Evolutionary conservation across 2,113 vertebrate species (phyloP).

Genomic region (Fulica atra): DNA sequence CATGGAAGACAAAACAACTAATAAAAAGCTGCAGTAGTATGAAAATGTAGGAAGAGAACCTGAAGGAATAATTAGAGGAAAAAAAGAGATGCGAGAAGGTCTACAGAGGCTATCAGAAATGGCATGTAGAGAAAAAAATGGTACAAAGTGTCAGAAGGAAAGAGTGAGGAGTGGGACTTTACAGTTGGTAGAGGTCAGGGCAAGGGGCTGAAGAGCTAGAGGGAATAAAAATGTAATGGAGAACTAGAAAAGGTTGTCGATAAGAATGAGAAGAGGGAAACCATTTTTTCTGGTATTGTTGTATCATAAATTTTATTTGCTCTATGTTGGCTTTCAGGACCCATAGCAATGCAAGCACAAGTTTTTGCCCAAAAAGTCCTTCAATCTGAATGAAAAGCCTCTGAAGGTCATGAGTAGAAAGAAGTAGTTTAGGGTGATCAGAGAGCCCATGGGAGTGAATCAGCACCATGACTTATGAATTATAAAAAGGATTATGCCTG

Average conservation of each 20-base stretch:
- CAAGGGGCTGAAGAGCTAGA: neutral
- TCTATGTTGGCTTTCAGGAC: neutral
- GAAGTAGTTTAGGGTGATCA: neutral
- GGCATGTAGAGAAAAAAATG: neutral
- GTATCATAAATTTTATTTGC: neutral
- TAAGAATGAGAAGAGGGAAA: neutral
- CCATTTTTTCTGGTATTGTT: neutral
- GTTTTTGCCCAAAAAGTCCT: neutral
- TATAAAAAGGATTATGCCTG: neutral
- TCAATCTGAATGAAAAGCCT: neutral
- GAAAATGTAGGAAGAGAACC: neutral
- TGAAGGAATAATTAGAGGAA: neutral
- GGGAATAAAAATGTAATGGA: neutral
- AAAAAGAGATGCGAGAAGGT: neutral
- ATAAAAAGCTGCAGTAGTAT: neutral
- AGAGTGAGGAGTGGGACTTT: neutral
- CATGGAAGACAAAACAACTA: neutral
- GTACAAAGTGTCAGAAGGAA: neutral
- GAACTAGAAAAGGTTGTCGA: neutral
- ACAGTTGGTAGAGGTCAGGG: neutral
- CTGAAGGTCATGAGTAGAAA: neutral
- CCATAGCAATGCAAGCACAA: neutral
- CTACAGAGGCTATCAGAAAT: neutral
- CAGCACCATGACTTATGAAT: neutral
- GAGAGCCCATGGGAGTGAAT: neutral